These are phyloP conservation scores for Caracal caracal DNA, from an alignment of 2,113 vertebrate genomes.

Conservation along the genomic window DNA sequence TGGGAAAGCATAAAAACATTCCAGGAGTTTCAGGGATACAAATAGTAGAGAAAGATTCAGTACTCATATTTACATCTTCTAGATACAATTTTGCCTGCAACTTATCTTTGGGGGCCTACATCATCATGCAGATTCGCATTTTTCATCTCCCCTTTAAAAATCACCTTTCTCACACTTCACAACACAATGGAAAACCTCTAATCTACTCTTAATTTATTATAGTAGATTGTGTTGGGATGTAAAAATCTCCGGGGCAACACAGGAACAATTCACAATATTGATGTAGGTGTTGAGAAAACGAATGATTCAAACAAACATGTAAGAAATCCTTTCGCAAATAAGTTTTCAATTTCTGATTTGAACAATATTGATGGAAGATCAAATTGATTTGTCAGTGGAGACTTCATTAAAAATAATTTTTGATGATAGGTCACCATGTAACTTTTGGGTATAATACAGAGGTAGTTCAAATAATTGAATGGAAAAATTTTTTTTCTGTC, in stretches of 20 bases:
- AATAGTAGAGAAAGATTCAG: background rate
- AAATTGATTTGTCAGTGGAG: background rate
- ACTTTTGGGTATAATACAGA: background rate
- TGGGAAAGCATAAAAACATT: background rate
- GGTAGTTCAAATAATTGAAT: background rate
- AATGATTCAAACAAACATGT: slow-evolving; percentile 19
- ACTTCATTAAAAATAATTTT: slow-evolving; percentile 51
- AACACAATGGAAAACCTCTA: slow-evolving; percentile 30
- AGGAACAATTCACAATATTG: slow-evolving; percentile 62
- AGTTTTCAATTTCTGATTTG: slow-evolving; percentile 50
- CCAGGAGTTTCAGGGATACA: background rate
- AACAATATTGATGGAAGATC: slow-evolving; percentile 8
- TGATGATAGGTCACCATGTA: background rate
- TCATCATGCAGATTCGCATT: background rate
- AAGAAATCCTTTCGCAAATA: slow-evolving; percentile 48
- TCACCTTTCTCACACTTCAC: background rate
- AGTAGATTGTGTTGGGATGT: slow-evolving; percentile 58
- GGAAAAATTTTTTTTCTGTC: background rate
- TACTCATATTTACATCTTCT: background rate
- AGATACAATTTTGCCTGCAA: background rate
- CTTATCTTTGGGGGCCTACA: background rate
- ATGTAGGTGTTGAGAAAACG: slow-evolving; percentile 39
- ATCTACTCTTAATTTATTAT: slow-evolving; percentile 66
- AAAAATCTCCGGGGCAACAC: slow-evolving; percentile 59
- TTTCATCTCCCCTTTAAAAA: background rate